Percentiles rank a stretch among this genome's conserved stretches.
phyloP scores from a whole-genome alignment of 2,113 vertebrate genomes.

The Thamnophis sirtalis region DNA sequence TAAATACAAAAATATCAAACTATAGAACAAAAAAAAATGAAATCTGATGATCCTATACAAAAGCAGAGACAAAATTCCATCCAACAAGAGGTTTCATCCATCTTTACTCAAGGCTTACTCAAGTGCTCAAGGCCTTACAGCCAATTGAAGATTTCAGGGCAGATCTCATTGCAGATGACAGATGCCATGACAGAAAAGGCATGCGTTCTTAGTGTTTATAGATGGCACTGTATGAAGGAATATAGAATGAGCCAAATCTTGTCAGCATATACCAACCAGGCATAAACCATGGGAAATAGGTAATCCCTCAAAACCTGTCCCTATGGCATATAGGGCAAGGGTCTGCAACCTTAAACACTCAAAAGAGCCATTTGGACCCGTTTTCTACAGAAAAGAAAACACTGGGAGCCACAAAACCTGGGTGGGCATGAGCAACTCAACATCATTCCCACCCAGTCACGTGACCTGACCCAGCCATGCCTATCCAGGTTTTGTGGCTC shows the following conservation, averaged over 20 bases:
- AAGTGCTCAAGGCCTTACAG: background rate
- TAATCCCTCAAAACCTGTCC: too few relatives aligned
- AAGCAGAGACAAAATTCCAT: background rate
- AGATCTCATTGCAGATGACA: background rate
- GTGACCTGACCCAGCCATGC: too few relatives aligned
- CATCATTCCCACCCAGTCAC: too few relatives aligned
- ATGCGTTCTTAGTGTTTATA: background rate
- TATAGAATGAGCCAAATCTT: background rate
- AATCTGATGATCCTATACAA: background rate
- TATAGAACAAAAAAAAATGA: background rate
- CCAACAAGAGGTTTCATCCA: background rate
- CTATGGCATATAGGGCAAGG: too few relatives aligned
- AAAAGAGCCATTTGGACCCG: too few relatives aligned
- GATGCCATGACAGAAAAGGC: background rate
- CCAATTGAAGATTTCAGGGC: background rate
- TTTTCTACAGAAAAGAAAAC: too few relatives aligned
- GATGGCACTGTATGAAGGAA: background rate
- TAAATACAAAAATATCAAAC: background rate
- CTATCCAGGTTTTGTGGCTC: too few relatives aligned
- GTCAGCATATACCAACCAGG: background rate
- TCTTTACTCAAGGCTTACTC: background rate
- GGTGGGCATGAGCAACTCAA: too few relatives aligned
- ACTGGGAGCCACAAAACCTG: too few relatives aligned
- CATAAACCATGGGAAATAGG: too few relatives aligned
- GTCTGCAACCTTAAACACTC: too few relatives aligned